phyloP scores from a whole-genome alignment of 1,140 invertebrate species.

The Orchesella cincta region DNA sequence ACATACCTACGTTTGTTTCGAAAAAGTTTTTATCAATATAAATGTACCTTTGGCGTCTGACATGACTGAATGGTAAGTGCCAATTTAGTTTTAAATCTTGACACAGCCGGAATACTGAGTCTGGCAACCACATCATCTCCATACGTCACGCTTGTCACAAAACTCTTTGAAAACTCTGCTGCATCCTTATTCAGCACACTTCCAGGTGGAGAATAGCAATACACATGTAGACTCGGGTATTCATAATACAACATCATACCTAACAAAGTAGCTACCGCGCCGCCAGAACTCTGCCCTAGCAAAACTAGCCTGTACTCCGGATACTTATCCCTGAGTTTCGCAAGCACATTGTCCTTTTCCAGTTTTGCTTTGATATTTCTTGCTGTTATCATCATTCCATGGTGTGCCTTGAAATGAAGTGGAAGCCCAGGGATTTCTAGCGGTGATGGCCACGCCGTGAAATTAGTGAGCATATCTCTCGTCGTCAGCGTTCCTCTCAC shows the following conservation, averaged over 20 bases:
- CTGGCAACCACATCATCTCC: constrained; percentile 88
- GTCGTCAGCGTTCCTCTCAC: constrained; percentile 84
- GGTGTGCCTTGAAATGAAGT: constrained; percentile 73
- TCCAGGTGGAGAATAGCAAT: constrained; percentile 79
- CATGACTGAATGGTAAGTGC: constrained; percentile 36
- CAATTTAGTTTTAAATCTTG: constrained; percentile 35
- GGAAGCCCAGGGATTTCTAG: constrained; percentile 73
- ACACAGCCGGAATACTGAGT: constrained; percentile 55
- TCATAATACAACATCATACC: constrained; percentile 72
- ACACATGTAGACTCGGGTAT: constrained; percentile 77
- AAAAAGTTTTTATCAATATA: not conserved
- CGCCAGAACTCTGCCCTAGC: constrained; percentile 79
- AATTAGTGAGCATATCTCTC: constrained; percentile 83
- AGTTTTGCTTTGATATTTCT: constrained; percentile 74
- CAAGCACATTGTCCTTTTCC: constrained; percentile 67
- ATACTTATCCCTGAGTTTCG: constrained; percentile 70
- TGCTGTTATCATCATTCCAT: constrained; percentile 86
- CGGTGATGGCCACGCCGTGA: constrained; percentile 74
- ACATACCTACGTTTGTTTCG: not conserved
- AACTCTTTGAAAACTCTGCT: constrained; percentile 71
- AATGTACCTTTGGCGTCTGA: constrained; percentile 45
- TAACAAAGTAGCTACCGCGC: constrained; percentile 74
- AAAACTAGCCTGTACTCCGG: constrained; percentile 72
- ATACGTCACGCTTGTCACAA: constrained; percentile 81
- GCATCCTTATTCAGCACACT: constrained; percentile 73